Base-by-base conservation (phyloP, 2,113 vertebrate species). In the Cettia cetti region DNA sequence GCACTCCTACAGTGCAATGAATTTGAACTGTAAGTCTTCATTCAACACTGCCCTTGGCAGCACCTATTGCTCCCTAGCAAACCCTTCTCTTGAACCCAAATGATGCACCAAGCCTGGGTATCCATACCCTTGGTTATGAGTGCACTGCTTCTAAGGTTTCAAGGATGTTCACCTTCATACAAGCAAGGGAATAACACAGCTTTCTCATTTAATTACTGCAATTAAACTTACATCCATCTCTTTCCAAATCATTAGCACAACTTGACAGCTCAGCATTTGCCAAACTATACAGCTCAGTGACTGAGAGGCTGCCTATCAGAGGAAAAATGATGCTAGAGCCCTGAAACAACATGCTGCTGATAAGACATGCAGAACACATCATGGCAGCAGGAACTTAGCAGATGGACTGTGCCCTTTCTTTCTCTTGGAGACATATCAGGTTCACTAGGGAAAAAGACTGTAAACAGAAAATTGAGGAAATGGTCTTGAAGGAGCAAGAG, bases 221-320 rank as follows among this genome's bases (percentile, higher is more conserved):
- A 92, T 96, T 96, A 91, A 94, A 90, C 50, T 90, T 85, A 52
- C 69, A 95, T 98, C 89, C 93, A 96, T 97, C 97, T 97, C 94
- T 81, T 95, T 88, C 82, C 80, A 93, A 86, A 82, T 83, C 82
- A 83, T 90, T 92, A 95, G 93, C 7, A 2, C 50, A 87, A 87
- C 53, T 66, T 86, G 92, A 93, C 90, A 94, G 94, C 90, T 93
- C 90, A 78, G 76, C 88, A 72, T 72, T 90, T 92, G 89, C 90
- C 76, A 90, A 75, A 84, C 30, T 12, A 1, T 76, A 60, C 60
- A 50, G 70, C 50, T 80, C 76, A 37, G 75, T 37, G 54, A 59
- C 50, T 9, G 10, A 72, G 71, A 6, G 6, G 63, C 70, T 11
- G 11, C 75, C 90, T 86, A 66, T 80, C 94, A 77, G 68, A 72